Percentiles rank a stretch among this genome's conserved stretches.
phyloP scores from a whole-genome alignment of 2,113 vertebrate genomes.

The Istiophorus platypterus region DNA sequence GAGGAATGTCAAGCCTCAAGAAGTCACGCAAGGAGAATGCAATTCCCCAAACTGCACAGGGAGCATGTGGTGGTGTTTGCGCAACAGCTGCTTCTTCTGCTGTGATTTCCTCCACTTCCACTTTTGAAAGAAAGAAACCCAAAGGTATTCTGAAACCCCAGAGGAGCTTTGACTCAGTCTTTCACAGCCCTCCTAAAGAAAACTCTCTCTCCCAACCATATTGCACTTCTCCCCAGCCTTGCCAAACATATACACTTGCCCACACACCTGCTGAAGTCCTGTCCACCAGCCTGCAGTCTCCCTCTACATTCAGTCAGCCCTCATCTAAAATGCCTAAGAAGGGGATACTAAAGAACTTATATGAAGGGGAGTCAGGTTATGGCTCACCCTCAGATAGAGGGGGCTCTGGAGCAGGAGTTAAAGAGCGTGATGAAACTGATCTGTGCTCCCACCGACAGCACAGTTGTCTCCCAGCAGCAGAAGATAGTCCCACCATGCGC shows the following conservation, averaged over 20 bases:
- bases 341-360: conserved; percentile 85
- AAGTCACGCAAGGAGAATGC: conserved; percentile 86
- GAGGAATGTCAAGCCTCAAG: conserved; percentile 76
- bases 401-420: conserved; percentile 36
- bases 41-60: conserved; percentile 75
- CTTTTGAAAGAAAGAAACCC: conserved; percentile 77
- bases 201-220: conserved; percentile 45
- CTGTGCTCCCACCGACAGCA: conserved; percentile 35
- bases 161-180: conserved; percentile 82
- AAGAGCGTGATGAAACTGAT: conserved; percentile 28
- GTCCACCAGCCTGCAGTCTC: conserved; percentile 42
- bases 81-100: conserved; percentile 39
- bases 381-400: conserved; percentile 68
- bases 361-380: conserved; percentile 73
- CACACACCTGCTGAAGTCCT: conserved; percentile 45
- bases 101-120: conserved; percentile 43
- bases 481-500: conserved; percentile 58
- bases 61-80: conserved; percentile 47
- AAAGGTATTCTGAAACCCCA: conserved; percentile 86
- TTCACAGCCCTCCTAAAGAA: conserved; percentile 66
- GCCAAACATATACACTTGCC: conserved; percentile 40
- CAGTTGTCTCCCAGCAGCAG: conserved; percentile 28
- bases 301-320: conserved; percentile 70
- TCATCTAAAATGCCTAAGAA: conserved; percentile 86
- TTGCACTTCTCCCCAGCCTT: conserved; percentile 27